Percentiles rank a stretch among this genome's conserved stretches.
Evolutionary conservation across 2,113 vertebrate species (phyloP).

Genomic region (Nycticryphes semicollaris): DNA sequence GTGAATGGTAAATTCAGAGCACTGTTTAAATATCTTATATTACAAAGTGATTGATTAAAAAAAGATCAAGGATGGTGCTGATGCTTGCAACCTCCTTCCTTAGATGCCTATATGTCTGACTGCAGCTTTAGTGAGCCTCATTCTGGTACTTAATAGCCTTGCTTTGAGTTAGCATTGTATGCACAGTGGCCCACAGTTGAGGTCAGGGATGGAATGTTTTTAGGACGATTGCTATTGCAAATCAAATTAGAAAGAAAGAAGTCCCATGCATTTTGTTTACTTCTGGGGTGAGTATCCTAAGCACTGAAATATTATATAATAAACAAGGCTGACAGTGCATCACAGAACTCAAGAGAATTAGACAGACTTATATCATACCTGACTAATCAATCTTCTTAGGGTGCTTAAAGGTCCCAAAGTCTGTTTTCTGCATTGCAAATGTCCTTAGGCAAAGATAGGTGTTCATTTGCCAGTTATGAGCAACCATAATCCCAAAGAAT

Average conservation of each 20-base stretch:
- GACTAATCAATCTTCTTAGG: neutral
- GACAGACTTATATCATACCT: neutral
- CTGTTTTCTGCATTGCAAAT: neutral
- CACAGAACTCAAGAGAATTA: neutral
- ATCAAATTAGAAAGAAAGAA: neutral
- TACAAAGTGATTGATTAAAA: neutral
- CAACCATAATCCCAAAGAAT: neutral
- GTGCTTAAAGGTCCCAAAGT: neutral
- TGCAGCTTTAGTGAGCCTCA: neutral
- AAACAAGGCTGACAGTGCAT: neutral
- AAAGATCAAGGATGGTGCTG: neutral
- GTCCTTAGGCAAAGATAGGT: neutral
- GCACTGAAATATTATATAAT: neutral
- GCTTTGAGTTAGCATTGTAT: neutral
- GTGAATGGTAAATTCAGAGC: neutral
- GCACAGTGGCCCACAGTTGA: neutral
- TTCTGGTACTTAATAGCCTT: neutral
- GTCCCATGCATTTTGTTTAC: neutral
- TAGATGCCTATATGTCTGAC: neutral
- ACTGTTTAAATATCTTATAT: neutral
- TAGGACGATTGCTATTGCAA: neutral
- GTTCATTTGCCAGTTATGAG: neutral
- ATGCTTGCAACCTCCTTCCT: neutral
- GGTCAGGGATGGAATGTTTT: neutral
- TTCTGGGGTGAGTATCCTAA: neutral